phyloP scores from a whole-genome alignment of 2,888 invertebrate species.

The Drosophila peninsularis region DNA sequence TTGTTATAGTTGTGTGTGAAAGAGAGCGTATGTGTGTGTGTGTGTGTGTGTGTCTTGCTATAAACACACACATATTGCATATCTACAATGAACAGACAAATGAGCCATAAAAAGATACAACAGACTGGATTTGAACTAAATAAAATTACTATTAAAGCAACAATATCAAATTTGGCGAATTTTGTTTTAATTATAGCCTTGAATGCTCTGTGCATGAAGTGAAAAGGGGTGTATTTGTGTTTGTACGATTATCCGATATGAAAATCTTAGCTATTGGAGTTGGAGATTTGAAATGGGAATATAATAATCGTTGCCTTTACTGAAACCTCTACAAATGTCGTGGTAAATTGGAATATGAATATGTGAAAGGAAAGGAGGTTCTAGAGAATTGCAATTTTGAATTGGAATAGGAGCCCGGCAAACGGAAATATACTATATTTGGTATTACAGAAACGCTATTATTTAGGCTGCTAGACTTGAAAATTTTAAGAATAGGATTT shows the following conservation, averaged over 20 bases:
- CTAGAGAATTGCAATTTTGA: too few relatives aligned
- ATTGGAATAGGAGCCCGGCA: too few relatives aligned
- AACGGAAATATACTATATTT: not conserved
- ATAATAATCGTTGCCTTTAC: too few relatives aligned
- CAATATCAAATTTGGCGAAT: not conserved
- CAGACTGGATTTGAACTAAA: slow-evolving; percentile 2
- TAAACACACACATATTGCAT: slow-evolving; percentile 4
- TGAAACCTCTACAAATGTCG: not conserved
- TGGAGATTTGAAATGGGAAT: too few relatives aligned
- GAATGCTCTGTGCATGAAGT: not conserved
- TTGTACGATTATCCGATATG: too few relatives aligned
- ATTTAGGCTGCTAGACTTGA: too few relatives aligned
- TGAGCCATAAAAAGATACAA: slow-evolving; percentile 5
- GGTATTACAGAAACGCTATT: too few relatives aligned
- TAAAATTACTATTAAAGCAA: not conserved
- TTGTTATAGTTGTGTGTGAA: slow-evolving; percentile 2
- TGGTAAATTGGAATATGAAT: not conserved
- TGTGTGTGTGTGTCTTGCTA: not conserved
- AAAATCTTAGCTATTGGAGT: too few relatives aligned
- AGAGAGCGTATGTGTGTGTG: not conserved
- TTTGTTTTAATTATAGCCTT: not conserved
- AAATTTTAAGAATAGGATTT: too few relatives aligned
- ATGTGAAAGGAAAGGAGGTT: too few relatives aligned
- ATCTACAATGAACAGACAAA: slow-evolving; percentile 1
- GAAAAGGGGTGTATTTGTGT: not conserved